Base-by-base conservation (phyloP, 1,140 invertebrate species). In the Glossosoma conforme region DNA sequence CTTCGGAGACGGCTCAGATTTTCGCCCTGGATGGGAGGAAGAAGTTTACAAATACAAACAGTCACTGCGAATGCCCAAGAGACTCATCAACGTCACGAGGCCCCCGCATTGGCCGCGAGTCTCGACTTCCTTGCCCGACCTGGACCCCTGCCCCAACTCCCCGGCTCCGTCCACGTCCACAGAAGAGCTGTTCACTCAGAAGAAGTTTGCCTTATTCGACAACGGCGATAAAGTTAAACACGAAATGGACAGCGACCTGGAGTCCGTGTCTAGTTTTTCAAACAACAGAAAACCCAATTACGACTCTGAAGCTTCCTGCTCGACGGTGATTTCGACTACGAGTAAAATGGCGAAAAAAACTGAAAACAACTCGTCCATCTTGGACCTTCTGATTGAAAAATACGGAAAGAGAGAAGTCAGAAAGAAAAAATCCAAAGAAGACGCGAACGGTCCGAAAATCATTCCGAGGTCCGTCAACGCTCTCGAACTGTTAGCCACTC, bases 21-120 rank as follows among this genome's bases (percentile, higher is more conserved):
- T 86, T 59, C 74, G 77, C 56, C 85, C 84, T 0, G 85, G 85
- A 0, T 89, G 86, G 86, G 84, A 88, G 68, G 84, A 86, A 59
- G 86, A 89, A 60, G 75, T 89, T 17, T 89, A 86, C 58, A 81
- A 79, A 52, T 91, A 85, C 58, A 91, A 91, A 65, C 77, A 84
- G 54, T 87, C 87, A 0, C 66, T 90, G 1, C 76, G 88, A 44
- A 88, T 91, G 77, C 87, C 88, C 2, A 69, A 82, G 10, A 79
- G 81, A 52, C 67, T 91, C 25, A 90, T 91, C 46, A 86, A 82
- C 4, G 84, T 90, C 5, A 82, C 86, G 17, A 72, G 78, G 44
- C 76, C 81, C 0, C 73, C 80, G 3, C 62, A 75, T 36, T 74
- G 75, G 54, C 75, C 78, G 17, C 60, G 78, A 38, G 68, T 85